phyloP scores from a whole-genome alignment of 2,797 vertebrate genomes.

The Betta splendens region DNA sequence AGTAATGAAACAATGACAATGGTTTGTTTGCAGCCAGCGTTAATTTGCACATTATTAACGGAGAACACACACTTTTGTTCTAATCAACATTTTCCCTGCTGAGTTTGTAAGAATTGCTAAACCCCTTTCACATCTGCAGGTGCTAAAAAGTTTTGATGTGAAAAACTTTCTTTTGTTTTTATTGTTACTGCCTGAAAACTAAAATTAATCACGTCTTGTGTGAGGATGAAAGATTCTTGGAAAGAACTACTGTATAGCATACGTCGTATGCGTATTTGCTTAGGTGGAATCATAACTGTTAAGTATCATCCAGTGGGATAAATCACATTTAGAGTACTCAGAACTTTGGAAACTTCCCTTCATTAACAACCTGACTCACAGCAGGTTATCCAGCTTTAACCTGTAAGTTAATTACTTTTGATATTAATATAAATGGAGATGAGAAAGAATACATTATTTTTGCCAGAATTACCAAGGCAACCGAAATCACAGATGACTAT shows the following conservation, averaged over 20 bases:
- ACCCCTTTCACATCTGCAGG: no score
- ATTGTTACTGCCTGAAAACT: background rate
- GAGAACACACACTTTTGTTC: no score
- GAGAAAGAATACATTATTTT: background rate
- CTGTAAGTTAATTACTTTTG: background rate
- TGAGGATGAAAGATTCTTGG: background rate
- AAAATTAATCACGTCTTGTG: background rate
- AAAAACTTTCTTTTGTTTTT: no score
- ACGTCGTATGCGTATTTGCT: background rate
- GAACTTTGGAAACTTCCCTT: background rate
- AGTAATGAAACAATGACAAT: slow-evolving; percentile 1
- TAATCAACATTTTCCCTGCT: no score
- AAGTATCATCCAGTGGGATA: background rate
- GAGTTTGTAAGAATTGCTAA: no score
- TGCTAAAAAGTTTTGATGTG: no score
- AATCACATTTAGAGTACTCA: no score
- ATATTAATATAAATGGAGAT: background rate
- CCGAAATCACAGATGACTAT: no score
- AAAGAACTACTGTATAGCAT: background rate
- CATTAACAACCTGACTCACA: slow-evolving; percentile 3
- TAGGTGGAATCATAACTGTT: background rate
- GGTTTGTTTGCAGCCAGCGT: slow-evolving; percentile 1
- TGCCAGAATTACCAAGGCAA: background rate
- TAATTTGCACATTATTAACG: no score
- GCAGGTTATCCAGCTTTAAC: background rate